phyloP scores from a whole-genome alignment of 2,797 vertebrate species.

The Anguilla obscura region DNA sequence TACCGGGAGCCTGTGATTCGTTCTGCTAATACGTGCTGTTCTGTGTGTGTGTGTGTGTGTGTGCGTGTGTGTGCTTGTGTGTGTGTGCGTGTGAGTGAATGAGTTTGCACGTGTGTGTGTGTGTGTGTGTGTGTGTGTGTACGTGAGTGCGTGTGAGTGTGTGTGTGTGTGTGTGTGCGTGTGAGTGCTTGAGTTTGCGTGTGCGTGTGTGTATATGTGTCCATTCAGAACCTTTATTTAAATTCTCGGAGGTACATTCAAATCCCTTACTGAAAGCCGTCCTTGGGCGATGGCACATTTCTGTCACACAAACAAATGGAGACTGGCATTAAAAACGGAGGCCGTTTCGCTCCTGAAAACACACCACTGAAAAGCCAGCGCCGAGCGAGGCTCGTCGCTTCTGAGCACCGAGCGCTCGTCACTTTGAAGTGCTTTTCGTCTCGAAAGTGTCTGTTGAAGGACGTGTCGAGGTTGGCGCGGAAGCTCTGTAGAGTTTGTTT shows the following conservation, averaged over 20 bases:
- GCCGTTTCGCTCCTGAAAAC: not conserved
- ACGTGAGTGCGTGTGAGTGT: too few species aligned
- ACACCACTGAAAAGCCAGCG: not conserved
- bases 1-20: not conserved
- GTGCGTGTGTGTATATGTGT: too few species aligned
- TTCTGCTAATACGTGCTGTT: not conserved
- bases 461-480: not conserved
- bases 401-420: not conserved
- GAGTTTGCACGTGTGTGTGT: not conserved
- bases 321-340: not conserved
- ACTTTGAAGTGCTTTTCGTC: not conserved
- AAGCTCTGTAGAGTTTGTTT: not conserved
- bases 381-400: not conserved
- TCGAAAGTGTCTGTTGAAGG: not conserved
- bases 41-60: not conserved
- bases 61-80: not conserved
- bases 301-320: not conserved
- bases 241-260: not conserved
- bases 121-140: not conserved
- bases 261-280: not conserved
- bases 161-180: not conserved
- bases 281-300: not conserved
- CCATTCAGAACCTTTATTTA: too few species aligned
- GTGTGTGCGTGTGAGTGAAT: too few species aligned
- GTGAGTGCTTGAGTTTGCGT: too few species aligned